phyloP scores from a whole-genome alignment of 2,113 vertebrate genomes.

The Mellivora capensis region DNA sequence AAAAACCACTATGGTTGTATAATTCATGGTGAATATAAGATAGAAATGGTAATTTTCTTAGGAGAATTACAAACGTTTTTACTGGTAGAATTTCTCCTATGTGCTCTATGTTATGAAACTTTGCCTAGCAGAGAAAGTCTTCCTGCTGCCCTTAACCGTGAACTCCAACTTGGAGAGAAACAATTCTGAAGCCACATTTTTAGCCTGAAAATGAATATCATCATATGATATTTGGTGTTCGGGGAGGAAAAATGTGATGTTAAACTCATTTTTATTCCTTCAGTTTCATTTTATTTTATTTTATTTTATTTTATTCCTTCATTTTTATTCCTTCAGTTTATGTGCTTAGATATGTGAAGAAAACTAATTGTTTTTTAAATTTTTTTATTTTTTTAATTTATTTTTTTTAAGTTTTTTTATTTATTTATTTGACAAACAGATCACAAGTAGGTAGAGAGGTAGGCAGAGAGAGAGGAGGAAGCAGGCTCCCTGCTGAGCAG shows the following conservation, averaged over 20 bases:
- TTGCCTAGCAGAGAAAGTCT: not conserved
- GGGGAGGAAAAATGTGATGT: not conserved
- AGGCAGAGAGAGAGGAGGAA: too few relatives aligned
- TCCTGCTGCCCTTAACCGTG: not conserved
- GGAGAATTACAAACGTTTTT: not conserved
- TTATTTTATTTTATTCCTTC: not conserved
- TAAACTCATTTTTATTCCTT: not conserved
- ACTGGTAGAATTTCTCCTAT: not conserved
- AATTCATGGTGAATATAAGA: not conserved
- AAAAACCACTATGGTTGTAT: not conserved
- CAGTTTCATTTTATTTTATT: not conserved
- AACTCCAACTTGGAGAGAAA: not conserved
- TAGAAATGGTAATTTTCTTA: not conserved
- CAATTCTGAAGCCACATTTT: not conserved
- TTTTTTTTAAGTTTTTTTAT: too few relatives aligned
- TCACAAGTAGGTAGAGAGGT: too few relatives aligned
- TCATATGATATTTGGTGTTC: not conserved
- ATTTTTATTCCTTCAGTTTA: not conserved
- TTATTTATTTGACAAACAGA: too few relatives aligned
- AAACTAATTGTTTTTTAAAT: not conserved
- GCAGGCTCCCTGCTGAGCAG: too few relatives aligned
- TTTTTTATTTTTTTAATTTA: not conserved
- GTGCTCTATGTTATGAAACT: not conserved
- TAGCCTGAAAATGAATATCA: not conserved
- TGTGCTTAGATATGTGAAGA: not conserved